Evolutionary conservation across 2,888 invertebrate genomes (phyloP).

Genomic region (Leptopilina syphax): DNA sequence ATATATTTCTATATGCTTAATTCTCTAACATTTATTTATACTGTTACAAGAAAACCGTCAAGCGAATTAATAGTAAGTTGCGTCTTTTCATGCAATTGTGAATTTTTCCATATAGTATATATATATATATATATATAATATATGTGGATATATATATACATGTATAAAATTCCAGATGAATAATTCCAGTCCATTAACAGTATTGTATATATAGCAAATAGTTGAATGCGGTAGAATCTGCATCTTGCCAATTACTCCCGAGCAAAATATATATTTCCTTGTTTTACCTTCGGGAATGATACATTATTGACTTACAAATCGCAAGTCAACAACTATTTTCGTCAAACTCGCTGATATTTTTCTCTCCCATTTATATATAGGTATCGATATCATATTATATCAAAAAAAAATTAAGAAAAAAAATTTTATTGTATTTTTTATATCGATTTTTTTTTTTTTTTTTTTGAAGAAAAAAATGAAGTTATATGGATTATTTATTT

Average conservation of each 20-base stretch:
- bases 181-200: constrained; percentile 40
- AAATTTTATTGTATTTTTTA: too few relatives aligned
- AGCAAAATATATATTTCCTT: constrained; percentile 13
- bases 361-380: background rate
- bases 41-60: constrained; percentile 29
- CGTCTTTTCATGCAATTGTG: constrained; percentile 22
- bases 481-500: constrained; percentile 8
- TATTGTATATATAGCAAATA: background rate
- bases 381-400: too few relatives aligned
- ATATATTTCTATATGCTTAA: constrained; percentile 1
- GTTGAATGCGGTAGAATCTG: constrained; percentile 18
- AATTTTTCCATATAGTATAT: constrained; percentile 32
- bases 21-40: background rate
- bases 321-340: constrained; percentile 38
- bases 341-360: background rate
- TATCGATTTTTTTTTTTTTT: too few relatives aligned
- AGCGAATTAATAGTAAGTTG: constrained; percentile 14
- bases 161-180: constrained; percentile 35
- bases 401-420: too few relatives aligned
- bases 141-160: too few relatives aligned
- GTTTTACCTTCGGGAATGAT: constrained; percentile 28
- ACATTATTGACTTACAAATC: constrained; percentile 38
- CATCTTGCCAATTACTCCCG: constrained; percentile 37
- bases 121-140: too few relatives aligned
- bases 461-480: background rate